Conservation (phyloP, 1,140 invertebrate species). For the Drosophila erecta region DNA sequence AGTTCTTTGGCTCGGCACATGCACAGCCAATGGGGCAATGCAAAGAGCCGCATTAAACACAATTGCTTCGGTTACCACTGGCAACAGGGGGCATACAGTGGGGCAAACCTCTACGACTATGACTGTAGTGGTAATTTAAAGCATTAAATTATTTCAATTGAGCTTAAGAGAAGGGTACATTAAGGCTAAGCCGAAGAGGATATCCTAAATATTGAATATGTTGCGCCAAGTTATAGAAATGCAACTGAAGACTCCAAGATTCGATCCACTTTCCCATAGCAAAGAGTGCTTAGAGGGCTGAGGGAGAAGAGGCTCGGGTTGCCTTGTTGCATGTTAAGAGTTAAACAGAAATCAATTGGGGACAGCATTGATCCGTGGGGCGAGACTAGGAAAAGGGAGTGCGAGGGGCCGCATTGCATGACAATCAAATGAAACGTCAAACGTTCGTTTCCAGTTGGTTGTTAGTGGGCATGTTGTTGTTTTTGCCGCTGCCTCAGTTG, state of each 20-base stretch:
- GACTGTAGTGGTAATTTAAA: too few species aligned
- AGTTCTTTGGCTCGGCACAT: conserved; percentile 47
- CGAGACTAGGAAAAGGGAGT: conserved; percentile 36
- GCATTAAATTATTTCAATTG: too few species aligned
- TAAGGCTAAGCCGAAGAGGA: too few species aligned
- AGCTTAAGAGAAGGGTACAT: too few species aligned
- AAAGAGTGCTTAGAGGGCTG: not conserved
- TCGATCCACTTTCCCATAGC: conserved; percentile 37
- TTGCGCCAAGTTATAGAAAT: not conserved
- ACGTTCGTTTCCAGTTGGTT: conserved; percentile 43
- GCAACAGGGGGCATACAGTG: conserved; percentile 31
- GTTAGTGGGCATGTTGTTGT: conserved; percentile 7
- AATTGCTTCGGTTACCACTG: conserved; percentile 45
- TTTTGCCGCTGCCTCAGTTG: conserved; percentile 24
- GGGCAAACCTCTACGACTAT: not conserved
- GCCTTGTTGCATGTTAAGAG: conserved; percentile 75
- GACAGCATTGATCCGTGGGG: conserved; percentile 75
- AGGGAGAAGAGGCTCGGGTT: conserved; percentile 4
- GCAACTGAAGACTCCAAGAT: not conserved
- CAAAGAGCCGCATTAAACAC: conserved; percentile 52
- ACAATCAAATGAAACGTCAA: conserved; percentile 81
- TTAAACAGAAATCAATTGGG: conserved; percentile 81
- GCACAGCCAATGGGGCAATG: conserved; percentile 28
- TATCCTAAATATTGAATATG: not conserved
- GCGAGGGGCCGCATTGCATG: conserved; percentile 55